Base-by-base conservation (phyloP, 2,797 vertebrate genomes). In the Chelonia mydas region DNA sequence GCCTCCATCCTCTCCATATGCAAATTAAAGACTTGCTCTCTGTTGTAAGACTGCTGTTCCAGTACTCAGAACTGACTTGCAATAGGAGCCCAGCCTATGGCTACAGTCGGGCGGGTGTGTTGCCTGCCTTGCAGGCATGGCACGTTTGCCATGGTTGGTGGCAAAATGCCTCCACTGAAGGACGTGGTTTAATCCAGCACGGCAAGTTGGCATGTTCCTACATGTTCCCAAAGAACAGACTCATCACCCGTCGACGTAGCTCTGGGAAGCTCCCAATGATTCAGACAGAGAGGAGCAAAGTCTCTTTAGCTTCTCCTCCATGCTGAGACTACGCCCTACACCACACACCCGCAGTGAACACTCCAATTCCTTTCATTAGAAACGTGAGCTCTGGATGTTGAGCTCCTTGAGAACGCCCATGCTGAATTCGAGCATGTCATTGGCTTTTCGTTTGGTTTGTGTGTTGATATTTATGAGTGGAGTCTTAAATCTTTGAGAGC, bases 1-100 rank as follows among this genome's bases (percentile, higher is more conserved):
- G 78, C 45, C 51, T 37, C 13, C 37, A 23, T 50, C 21, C 59
- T 78, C 2, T 0, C 59, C 11, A 3, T 7, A 0, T 3, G 78
- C 3, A 8, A 33, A 19, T n/a, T 28, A 72, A 50, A 33, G 59
- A 49, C 87, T 4, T 3, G 3, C 65, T 19, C 57, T 49, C 33
- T 11, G 68, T 16, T 23, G 23, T 19, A n/a, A 50, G 33, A 79
- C 45, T 28, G 41, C 74, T 45, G 41, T 45, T 77, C 27, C 25
- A 15, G 7, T 47, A 28, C 7, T 28, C 16, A 77, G 74, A 41
- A n/a, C 45, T 31, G 81, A 49, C 77, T 51, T 50, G 19, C 49
- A 16, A 11, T 28, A 50, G 49, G 50, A 28, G 47, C 28, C 65
- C 28, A 9, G 23, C 15, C 37, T 41, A 9, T 37, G 45, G 53